These are phyloP conservation scores for Perccottus glenii DNA, from an alignment of 2,113 vertebrate genomes.

Conservation along the genomic window DNA sequence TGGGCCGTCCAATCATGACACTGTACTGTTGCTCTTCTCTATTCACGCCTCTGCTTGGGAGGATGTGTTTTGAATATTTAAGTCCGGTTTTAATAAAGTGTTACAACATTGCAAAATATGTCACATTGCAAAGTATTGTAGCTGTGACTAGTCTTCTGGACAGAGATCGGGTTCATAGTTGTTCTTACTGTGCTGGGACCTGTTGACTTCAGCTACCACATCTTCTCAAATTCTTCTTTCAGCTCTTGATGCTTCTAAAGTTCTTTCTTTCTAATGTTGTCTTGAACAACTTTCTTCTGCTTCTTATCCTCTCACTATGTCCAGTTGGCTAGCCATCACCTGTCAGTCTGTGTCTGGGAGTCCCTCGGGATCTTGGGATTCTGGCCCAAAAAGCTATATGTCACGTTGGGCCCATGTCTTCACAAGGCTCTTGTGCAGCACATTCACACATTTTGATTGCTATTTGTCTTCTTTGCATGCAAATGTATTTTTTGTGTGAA, in stretches of 20 bases:
- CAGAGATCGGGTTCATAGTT: too few relatives aligned
- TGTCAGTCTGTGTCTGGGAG: background rate
- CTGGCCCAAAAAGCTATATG: too few relatives aligned
- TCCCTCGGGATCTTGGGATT: background rate
- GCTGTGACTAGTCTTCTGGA: background rate
- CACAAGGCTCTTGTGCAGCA: slow-evolving; percentile 29
- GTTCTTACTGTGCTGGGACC: too few relatives aligned
- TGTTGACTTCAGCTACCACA: too few relatives aligned
- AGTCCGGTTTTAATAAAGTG: background rate
- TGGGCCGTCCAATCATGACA: slow-evolving; percentile 8
- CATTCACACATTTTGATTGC: slow-evolving; percentile 37
- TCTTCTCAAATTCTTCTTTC: too few relatives aligned
- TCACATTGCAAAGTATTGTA: background rate
- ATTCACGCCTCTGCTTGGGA: too few relatives aligned
- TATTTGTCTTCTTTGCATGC: slow-evolving; percentile 41
- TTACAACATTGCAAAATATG: background rate
- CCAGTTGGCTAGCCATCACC: background rate
- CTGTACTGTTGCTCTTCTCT: background rate
- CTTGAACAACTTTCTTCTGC: too few relatives aligned
- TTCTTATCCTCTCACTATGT: background rate
- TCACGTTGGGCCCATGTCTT: slow-evolving; percentile 16
- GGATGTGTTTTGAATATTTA: background rate
- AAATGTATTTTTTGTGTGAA: slow-evolving; percentile 47
- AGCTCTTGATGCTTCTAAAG: too few relatives aligned
- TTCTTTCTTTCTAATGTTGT: too few relatives aligned